Conservation (phyloP, 2,113 vertebrate genomes). For the Phasianus colchicus region DNA sequence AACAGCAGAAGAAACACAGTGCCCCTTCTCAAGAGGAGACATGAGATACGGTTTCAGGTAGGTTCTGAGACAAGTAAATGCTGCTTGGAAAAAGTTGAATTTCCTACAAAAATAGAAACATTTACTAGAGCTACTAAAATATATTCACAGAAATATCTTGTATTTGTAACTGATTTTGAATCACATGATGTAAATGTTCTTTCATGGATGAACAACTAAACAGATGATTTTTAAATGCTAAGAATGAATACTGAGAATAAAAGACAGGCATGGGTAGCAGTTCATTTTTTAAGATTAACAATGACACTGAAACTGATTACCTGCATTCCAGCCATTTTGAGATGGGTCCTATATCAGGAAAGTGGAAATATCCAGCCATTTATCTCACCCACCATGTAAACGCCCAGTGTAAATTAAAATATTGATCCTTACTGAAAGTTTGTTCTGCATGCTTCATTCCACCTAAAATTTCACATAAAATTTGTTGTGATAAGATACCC, state of each 20-base stretch:
- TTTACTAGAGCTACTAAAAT: neutral
- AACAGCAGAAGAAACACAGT: neutral
- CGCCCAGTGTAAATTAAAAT: slow-evolving; percentile 50
- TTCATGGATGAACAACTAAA: neutral
- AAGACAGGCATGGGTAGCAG: neutral
- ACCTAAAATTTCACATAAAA: neutral
- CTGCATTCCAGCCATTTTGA: neutral
- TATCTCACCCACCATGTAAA: slow-evolving; percentile 29
- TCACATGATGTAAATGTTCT: neutral
- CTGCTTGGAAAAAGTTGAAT: accelerated
- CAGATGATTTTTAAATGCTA: neutral
- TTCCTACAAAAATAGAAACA: neutral
- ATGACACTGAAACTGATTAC: slow-evolving; percentile 36
- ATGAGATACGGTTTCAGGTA: neutral
- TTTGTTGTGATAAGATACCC: accelerated
- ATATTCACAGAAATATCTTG: neutral
- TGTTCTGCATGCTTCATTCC: neutral
- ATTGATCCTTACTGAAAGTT: slow-evolving; percentile 20
- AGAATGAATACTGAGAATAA: neutral
- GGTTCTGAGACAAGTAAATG: neutral
- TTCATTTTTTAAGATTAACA: slow-evolving; percentile 12
- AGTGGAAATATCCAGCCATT: slow-evolving; percentile 27
- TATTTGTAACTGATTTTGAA: neutral
- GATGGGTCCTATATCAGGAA: neutral
- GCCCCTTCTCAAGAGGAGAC: neutral